A percentile compares a stretch with the other conserved stretches of the same genome.
These are phyloP conservation scores for Nannobrachium achirus DNA, from an alignment of 2,113 vertebrate genomes.

Conservation along the genomic window DNA sequence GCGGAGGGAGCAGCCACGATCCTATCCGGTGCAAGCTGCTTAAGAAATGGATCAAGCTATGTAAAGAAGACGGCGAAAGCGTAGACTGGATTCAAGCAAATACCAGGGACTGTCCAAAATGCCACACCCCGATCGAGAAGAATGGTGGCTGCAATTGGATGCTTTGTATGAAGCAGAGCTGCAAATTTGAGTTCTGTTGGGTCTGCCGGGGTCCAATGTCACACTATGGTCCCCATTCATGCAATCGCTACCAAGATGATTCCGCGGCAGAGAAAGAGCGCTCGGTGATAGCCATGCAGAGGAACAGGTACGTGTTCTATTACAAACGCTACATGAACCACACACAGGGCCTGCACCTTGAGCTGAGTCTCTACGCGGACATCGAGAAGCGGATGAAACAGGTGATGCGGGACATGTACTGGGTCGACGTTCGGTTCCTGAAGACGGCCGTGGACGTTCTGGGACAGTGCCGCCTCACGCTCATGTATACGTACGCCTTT, in stretches of 20 bases:
- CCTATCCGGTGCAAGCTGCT: slow-evolving; percentile 99
- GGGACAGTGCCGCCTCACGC: slow-evolving; percentile 99
- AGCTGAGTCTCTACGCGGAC: slow-evolving; percentile 99
- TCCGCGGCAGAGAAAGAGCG: slow-evolving; percentile 98
- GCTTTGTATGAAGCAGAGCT: slow-evolving; percentile 99
- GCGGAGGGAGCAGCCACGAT: slow-evolving; percentile 99
- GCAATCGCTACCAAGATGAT: slow-evolving; percentile 99
- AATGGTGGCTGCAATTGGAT: slow-evolving; percentile 99
- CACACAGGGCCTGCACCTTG: slow-evolving; percentile 99
- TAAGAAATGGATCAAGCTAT: slow-evolving; percentile 99
- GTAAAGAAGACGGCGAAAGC: slow-evolving; percentile 99
- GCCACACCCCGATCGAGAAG: slow-evolving; percentile 99
- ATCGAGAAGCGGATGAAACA: slow-evolving; percentile 99
- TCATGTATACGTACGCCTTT: slow-evolving; percentile 99
- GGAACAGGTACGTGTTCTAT: slow-evolving; percentile 99
- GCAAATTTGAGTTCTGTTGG: slow-evolving; percentile 99
- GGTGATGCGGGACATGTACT: slow-evolving; percentile 99
- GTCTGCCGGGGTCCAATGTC: slow-evolving; percentile 99
- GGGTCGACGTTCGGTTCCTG: slow-evolving; percentile 99
- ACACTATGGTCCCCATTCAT: slow-evolving; percentile 98
- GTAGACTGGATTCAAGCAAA: slow-evolving; percentile 99
- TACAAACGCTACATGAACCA: slow-evolving; percentile 99
- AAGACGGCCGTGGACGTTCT: slow-evolving; percentile 99
- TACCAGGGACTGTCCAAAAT: slow-evolving; percentile 99
- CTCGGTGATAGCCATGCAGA: slow-evolving; percentile 96